phyloP scores from a whole-genome alignment of 2,888 invertebrate genomes.

The Platycheirus albimanus region DNA sequence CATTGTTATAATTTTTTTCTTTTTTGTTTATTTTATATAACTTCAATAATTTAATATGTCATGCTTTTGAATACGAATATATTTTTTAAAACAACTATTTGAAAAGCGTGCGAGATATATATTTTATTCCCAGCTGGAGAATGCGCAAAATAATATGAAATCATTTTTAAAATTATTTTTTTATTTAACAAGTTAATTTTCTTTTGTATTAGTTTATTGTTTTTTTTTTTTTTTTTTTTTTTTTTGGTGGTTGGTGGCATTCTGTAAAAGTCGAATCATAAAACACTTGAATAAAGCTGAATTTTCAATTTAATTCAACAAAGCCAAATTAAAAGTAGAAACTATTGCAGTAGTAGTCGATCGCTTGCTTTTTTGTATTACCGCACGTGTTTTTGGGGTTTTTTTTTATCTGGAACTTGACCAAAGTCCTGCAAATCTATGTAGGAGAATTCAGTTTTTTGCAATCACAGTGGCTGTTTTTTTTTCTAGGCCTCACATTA shows the following conservation, averaged over 20 bases:
- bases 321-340: too few species aligned
- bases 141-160: slow-evolving; percentile 51
- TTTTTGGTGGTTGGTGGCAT: slow-evolving; percentile 37
- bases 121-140: slow-evolving; percentile 70
- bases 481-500: too few species aligned
- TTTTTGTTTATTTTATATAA: slow-evolving; percentile 26
- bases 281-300: too few species aligned
- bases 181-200: not conserved
- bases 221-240: not conserved
- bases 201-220: slow-evolving; percentile 9
- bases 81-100: slow-evolving; percentile 28
- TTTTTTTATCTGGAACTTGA: too few species aligned
- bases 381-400: too few species aligned
- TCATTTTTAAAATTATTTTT: slow-evolving; percentile 5
- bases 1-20: slow-evolving; percentile 42
- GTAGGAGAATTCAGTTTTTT: too few species aligned
- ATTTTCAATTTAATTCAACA: too few species aligned
- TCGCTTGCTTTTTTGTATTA: too few species aligned
- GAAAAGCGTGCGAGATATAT: slow-evolving; percentile 60
- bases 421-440: too few species aligned
- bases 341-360: too few species aligned
- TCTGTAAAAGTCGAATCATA: too few species aligned
- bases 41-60: slow-evolving; percentile 55
- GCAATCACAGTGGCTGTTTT: too few species aligned
- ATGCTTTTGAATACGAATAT: slow-evolving; percentile 54